These are phyloP conservation scores for Sipha maydis DNA, from an alignment of 2,888 invertebrate species.

Conservation along the genomic window DNA sequence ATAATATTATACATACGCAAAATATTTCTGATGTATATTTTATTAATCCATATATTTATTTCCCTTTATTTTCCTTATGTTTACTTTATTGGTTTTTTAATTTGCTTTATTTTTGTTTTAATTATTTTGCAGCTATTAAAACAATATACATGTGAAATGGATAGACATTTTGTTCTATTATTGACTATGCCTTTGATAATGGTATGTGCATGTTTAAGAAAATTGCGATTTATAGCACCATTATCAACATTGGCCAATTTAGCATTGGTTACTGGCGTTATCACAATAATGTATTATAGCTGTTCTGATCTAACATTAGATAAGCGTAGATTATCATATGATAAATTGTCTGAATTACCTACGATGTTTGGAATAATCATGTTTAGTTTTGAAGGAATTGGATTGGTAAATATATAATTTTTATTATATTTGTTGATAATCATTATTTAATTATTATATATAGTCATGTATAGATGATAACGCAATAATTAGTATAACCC, in stretches of 20 bases:
- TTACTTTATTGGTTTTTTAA: not conserved
- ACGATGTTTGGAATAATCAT: slow-evolving; percentile 95
- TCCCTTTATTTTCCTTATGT: not conserved
- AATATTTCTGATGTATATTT: no score
- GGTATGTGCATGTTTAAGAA: slow-evolving; percentile 69
- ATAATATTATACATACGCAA: no score
- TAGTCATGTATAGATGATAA: no score
- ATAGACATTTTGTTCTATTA: slow-evolving; percentile 19
- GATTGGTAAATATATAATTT: slow-evolving; percentile 68
- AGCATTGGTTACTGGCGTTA: slow-evolving; percentile 78
- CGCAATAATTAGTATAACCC: no score
- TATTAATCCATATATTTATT: no score
- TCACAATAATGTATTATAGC: slow-evolving; percentile 71
- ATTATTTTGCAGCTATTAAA: slow-evolving; percentile 9
- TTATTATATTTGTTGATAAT: not conserved
- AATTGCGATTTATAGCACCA: slow-evolving; percentile 80
- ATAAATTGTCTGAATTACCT: slow-evolving; percentile 75
- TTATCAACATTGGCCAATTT: slow-evolving; percentile 82
- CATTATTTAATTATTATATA: no score
- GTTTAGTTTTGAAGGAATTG: slow-evolving; percentile 98
- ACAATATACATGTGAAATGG: slow-evolving; percentile 8
- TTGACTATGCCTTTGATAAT: slow-evolving; percentile 50
- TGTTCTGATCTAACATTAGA: not conserved
- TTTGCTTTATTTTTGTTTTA: not conserved
- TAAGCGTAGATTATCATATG: slow-evolving; percentile 32